Conservation (phyloP, 2,888 invertebrate species). For the Tethea ocularis region DNA sequence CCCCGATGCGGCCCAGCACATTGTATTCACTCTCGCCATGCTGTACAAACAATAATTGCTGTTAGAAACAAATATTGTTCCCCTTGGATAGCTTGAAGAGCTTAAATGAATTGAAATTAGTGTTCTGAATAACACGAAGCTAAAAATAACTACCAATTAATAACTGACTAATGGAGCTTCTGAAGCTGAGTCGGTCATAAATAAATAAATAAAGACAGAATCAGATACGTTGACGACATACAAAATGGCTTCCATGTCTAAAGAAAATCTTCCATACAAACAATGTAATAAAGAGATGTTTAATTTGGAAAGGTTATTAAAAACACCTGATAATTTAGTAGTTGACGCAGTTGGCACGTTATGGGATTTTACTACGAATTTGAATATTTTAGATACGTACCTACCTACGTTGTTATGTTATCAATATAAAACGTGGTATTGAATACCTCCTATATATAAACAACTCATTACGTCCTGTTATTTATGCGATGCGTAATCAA, state of each 20-base stretch:
- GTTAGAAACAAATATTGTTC: not conserved
- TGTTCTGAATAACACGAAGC: not conserved
- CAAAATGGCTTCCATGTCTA: not conserved
- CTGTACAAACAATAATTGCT: conserved; percentile 64
- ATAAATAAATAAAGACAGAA: not conserved
- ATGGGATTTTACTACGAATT: conserved; percentile 16
- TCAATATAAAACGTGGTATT: conserved; percentile 6
- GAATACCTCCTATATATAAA: not conserved
- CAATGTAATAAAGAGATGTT: not conserved
- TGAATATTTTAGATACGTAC: not conserved
- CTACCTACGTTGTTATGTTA: not conserved
- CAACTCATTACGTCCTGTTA: not conserved
- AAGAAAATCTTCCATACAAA: not conserved
- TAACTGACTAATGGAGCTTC: not conserved
- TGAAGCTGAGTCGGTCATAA: not conserved
- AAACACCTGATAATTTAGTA: not conserved
- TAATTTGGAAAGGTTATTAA: not conserved
- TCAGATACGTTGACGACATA: not conserved
- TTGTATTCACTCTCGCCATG: conserved; percentile 98
- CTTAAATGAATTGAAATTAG: not conserved
- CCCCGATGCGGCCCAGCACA: conserved; percentile 94
- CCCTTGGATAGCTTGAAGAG: too few relatives aligned
- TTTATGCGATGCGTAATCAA: conserved; percentile 2
- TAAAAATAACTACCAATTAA: not conserved
- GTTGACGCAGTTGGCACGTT: conserved; percentile 41